Evolutionary conservation across 2,797 vertebrate genomes (phyloP).

Genomic region (Sebastes glaucus): DNA sequence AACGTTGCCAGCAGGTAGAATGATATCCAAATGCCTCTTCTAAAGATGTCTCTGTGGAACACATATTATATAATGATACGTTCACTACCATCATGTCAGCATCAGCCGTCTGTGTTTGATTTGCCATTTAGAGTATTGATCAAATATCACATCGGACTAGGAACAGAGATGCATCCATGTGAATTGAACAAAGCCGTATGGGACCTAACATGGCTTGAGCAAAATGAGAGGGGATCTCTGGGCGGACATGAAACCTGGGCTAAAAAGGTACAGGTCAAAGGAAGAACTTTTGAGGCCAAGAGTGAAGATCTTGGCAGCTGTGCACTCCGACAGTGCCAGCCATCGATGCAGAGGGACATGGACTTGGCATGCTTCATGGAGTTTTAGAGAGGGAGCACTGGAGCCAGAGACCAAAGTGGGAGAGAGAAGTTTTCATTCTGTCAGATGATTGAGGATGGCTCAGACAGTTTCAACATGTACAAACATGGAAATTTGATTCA

Average conservation of each 20-base stretch:
- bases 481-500: not conserved
- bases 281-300: conserved; percentile 10
- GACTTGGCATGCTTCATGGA: conserved; percentile 36
- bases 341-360: conserved; percentile 24
- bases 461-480: not conserved
- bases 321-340: conserved; percentile 17
- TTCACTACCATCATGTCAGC: not conserved
- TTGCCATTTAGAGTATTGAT: not conserved
- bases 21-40: not conserved
- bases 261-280: conserved; percentile 34
- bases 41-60: not conserved
- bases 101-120: not conserved
- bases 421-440: conserved; percentile 1
- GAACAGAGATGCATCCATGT: not conserved
- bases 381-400: conserved; percentile 6
- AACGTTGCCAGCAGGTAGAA: not conserved
- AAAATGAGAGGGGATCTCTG: conserved; percentile 15
- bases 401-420: conserved; percentile 17
- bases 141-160: not conserved
- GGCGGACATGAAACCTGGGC: conserved; percentile 16
- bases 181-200: not conserved
- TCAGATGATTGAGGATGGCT: conserved; percentile 10
- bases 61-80: not conserved
- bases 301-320: conserved; percentile 45
- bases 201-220: conserved; percentile 6